A percentile compares a stretch with the other conserved stretches of the same genome.
These are phyloP conservation scores for Pyrgilauda ruficollis DNA, from an alignment of 2,113 vertebrate species.

Conservation along the genomic window DNA sequence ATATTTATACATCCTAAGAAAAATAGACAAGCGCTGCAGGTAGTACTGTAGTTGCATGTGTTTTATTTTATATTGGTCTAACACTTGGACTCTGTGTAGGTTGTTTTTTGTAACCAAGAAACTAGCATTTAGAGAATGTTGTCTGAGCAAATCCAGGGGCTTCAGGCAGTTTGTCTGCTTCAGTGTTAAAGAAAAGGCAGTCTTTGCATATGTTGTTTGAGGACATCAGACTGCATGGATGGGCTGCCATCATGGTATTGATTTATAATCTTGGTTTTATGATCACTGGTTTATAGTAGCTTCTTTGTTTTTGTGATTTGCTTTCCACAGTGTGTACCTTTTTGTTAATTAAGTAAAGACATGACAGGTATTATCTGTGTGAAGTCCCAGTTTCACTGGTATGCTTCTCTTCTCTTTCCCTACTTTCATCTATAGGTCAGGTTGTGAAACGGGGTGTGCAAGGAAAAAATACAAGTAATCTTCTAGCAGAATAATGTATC, in stretches of 20 bases:
- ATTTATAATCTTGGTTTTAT: not conserved
- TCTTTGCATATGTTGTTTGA: not conserved
- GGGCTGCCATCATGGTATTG: not conserved
- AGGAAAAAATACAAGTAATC: not conserved
- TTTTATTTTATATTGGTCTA: not conserved
- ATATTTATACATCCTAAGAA: not conserved
- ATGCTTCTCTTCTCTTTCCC: not conserved
- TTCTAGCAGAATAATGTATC: not conserved
- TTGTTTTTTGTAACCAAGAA: not conserved
- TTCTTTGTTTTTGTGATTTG: not conserved
- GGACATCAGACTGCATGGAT: not conserved
- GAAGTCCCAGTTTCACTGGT: not conserved
- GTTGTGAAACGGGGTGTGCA: not conserved
- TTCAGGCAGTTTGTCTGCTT: not conserved
- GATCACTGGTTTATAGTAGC: not conserved
- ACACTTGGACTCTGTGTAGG: not conserved
- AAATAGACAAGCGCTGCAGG: rapidly evolving
- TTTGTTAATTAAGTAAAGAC: not conserved
- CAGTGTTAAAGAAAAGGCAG: not conserved
- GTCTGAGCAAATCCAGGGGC: not conserved
- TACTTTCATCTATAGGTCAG: not conserved
- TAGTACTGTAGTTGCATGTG: rapidly evolving
- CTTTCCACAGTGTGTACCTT: not conserved
- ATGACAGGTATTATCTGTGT: not conserved
- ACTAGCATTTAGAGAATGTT: not conserved